Evolutionary conservation across 2,797 vertebrate species (phyloP).

Genomic region (Gymnoscopelus braueri): DNA sequence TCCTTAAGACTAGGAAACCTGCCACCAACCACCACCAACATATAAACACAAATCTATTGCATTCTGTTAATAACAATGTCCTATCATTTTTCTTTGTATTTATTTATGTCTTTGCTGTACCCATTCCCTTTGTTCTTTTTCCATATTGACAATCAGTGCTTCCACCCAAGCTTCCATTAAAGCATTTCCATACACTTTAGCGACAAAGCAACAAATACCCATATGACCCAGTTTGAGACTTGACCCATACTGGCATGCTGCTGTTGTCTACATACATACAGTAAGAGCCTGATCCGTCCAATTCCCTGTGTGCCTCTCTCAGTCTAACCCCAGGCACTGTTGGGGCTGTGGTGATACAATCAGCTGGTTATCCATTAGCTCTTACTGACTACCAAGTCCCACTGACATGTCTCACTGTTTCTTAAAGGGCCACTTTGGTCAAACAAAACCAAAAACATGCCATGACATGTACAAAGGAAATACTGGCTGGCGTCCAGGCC

Average conservation of each 20-base stretch:
- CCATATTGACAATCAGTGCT: slow-evolving; percentile 11
- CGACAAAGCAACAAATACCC: slow-evolving; percentile 1
- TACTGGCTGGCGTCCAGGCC: no score
- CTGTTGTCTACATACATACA: slow-evolving; percentile 56
- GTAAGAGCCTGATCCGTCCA: slow-evolving; percentile 18
- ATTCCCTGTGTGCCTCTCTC: slow-evolving; percentile 70
- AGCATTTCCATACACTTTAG: slow-evolving; percentile 6
- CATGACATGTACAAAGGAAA: no score
- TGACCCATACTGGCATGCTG: slow-evolving; percentile 29
- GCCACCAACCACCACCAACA: slow-evolving; percentile 20
- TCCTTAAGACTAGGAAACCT: slow-evolving; percentile 56
- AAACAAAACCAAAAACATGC: slow-evolving; percentile 1
- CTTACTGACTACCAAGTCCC: slow-evolving; percentile 62
- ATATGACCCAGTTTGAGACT: slow-evolving; percentile 40
- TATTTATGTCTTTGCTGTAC: no score
- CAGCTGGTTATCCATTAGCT: slow-evolving; percentile 83
- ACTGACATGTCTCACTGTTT: slow-evolving; percentile 60
- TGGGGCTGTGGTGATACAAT: slow-evolving; percentile 74
- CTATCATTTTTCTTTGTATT: not conserved
- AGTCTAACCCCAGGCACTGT: slow-evolving; percentile 70
- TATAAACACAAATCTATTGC: not conserved
- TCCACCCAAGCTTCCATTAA: not conserved
- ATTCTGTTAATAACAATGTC: not conserved
- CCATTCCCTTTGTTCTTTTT: not conserved
- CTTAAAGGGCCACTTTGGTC: slow-evolving; percentile 65